Conservation (phyloP, 2,797 vertebrate genomes). For the Danio jaintianensis region DNA sequence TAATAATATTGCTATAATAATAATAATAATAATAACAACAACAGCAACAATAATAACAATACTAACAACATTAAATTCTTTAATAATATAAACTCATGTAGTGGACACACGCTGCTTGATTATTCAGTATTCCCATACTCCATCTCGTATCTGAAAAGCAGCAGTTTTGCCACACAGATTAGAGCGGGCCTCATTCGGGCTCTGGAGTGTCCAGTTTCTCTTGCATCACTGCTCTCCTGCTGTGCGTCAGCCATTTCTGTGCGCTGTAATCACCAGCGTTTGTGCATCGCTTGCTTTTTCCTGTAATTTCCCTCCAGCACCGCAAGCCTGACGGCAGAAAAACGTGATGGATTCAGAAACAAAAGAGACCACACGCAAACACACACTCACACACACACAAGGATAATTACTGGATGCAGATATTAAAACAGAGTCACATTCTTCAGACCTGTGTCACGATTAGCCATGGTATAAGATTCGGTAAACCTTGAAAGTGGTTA, state of each 20-base stretch:
- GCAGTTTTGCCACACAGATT: too few species aligned
- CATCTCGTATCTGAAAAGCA: too few species aligned
- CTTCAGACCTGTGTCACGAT: neutral
- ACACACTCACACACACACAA: neutral
- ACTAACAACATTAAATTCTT: too few species aligned
- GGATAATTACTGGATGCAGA: neutral
- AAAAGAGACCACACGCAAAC: constrained; percentile 3
- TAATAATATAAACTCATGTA: too few species aligned
- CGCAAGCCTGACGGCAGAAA: constrained; percentile 37
- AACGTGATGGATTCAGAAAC: constrained; percentile 17
- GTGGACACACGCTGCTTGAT: too few species aligned
- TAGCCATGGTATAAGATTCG: too few species aligned
- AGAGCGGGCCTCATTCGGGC: too few species aligned
- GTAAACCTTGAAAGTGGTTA: too few species aligned
- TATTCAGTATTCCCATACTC: too few species aligned
- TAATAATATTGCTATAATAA: too few species aligned
- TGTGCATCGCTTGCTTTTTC: constrained; percentile 66
- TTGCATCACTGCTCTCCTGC: neutral
- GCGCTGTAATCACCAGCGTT: constrained; percentile 63
- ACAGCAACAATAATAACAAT: too few species aligned
- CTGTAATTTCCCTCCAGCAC: constrained; percentile 67
- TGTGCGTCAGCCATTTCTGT: constrained; percentile 20
- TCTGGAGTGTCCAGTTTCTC: neutral
- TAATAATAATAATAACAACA: too few species aligned
- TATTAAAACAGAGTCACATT: constrained; percentile 7